Percentiles rank a stretch among this genome's conserved stretches.
phyloP scores from a whole-genome alignment of 2,113 vertebrate genomes.

The Apodemus sylvaticus region DNA sequence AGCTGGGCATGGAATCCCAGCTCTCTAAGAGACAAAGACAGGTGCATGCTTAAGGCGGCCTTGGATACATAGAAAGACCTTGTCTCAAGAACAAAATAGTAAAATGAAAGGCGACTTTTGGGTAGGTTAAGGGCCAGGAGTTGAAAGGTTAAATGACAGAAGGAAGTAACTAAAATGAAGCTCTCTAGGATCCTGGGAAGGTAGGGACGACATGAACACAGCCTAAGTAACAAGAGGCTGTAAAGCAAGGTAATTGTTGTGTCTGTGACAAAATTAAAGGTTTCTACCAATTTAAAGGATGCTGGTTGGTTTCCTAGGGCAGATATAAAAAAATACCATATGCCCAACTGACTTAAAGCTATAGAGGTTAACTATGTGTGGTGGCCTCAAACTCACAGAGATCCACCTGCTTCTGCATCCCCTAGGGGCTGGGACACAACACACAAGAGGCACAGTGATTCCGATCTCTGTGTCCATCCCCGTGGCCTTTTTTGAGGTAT shows the following conservation, averaged over 20 bases:
- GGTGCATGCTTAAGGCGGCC: background rate
- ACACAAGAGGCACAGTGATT: background rate
- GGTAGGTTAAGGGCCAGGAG: constrained; percentile 7
- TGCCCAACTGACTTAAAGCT: background rate
- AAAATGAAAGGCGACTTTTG: background rate
- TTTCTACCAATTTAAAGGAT: constrained; percentile 5
- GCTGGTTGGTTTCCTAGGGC: background rate
- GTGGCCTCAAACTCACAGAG: background rate
- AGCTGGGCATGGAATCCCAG: background rate
- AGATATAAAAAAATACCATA: background rate
- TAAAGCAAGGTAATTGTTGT: background rate
- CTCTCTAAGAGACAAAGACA: background rate
- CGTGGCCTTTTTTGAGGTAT: background rate
- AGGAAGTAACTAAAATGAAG: constrained; percentile 11
- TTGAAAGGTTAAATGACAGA: constrained; percentile 19
- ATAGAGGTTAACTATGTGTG: background rate
- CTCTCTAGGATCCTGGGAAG: background rate
- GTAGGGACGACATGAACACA: constrained; percentile 4
- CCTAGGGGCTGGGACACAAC: background rate
- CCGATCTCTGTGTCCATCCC: background rate
- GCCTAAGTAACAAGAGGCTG: background rate
- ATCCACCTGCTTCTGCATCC: background rate
- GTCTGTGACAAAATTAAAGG: background rate
- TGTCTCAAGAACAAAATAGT: background rate
- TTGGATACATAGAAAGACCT: background rate